Base-by-base conservation (phyloP, 2,113 vertebrate species). In the Saccopteryx leptura region DNA sequence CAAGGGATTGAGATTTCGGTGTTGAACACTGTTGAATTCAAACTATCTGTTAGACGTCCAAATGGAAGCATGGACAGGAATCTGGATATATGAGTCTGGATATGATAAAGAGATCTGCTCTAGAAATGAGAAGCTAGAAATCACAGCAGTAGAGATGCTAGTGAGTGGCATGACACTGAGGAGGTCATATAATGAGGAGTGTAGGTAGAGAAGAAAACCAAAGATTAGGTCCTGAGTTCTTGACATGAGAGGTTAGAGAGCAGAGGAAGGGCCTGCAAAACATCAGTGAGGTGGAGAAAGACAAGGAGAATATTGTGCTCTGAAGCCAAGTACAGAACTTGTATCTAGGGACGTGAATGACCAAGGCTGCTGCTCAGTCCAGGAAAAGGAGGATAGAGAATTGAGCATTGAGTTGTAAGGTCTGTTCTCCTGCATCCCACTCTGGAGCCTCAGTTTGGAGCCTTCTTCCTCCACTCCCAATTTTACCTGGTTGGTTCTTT, bases 401-500 rank as follows among this genome's bases (percentile, higher is more conserved):
- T 74, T 78, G 7, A 68, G n/a, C 14, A 18, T 28, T 69, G 50
- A 63, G 5, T 7, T 72, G 7, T 5, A 87, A 52, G 9, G 52
- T 54, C 19, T 48, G 0, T 33, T 33, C 24, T 48, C 1, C n/a
- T 31, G 26, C 2, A 48, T 46, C 7, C 50, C 12, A 65, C 3
- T 46, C 18, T 12, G 39, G 23, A 75, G 5, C 19, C 50, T 84
- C 31, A n/a, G 5, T 74, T 68, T 7, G 5, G 26, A 71, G 2
- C 4, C 7, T 46, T 26, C 1, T 50, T 39, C 1, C 7, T 79
- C 12, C 15, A 24, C 9, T 19, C 9, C n/a, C 23, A 56, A 0
- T 65, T 88, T 93, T 87, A 23, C 28, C 48, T 23, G 15, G 12
- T 24, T 46, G 14, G 3, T 19, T 4, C 10, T 60, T 71, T 54